Percentiles rank a stretch among this genome's conserved stretches.
Evolutionary conservation across 2,797 vertebrate genomes (phyloP).

Genomic region (Clarias fuscus): DNA sequence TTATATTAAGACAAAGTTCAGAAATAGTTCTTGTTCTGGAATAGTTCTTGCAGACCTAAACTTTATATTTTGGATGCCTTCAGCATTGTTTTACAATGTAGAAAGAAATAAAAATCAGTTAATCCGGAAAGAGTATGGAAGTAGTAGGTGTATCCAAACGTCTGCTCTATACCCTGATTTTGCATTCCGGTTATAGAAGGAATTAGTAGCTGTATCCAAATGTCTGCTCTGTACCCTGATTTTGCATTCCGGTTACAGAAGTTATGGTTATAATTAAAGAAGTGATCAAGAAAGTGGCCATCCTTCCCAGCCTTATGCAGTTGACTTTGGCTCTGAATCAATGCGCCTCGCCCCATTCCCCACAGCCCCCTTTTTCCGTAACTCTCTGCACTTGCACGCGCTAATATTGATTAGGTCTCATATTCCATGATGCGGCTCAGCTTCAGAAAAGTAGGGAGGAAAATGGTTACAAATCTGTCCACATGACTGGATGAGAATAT

Average conservation of each 20-base stretch:
- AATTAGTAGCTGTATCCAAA: too few relatives aligned
- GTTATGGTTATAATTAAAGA: slow-evolving; percentile 15
- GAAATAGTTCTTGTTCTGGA: too few relatives aligned
- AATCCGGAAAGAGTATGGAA: too few relatives aligned
- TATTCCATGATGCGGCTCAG: slow-evolving; percentile 53
- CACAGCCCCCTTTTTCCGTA: slow-evolving; percentile 54
- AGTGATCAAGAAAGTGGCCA: slow-evolving; percentile 19
- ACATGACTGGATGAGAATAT: slow-evolving; percentile 61
- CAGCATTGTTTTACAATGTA: too few relatives aligned
- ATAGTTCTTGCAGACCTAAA: too few relatives aligned
- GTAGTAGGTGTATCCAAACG: too few relatives aligned
- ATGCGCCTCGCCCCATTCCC: slow-evolving; percentile 57
- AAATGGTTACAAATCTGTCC: slow-evolving; percentile 61
- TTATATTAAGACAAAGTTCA: too few relatives aligned
- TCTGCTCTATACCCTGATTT: too few relatives aligned
- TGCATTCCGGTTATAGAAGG: slow-evolving; percentile 3
- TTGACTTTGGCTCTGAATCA: slow-evolving; percentile 50
- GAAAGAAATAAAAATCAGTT: too few relatives aligned
- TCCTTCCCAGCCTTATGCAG: slow-evolving; percentile 26
- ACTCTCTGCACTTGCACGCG: slow-evolving; percentile 57
- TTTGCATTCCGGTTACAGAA: slow-evolving; percentile 11
- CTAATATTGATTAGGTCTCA: slow-evolving; percentile 70
- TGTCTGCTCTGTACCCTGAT: too few relatives aligned
- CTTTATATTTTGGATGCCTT: too few relatives aligned
- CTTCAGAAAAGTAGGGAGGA: slow-evolving; percentile 54